These are phyloP conservation scores for Chascanopsetta lugubris DNA, from an alignment of 2,113 vertebrate genomes.

Conservation along the genomic window DNA sequence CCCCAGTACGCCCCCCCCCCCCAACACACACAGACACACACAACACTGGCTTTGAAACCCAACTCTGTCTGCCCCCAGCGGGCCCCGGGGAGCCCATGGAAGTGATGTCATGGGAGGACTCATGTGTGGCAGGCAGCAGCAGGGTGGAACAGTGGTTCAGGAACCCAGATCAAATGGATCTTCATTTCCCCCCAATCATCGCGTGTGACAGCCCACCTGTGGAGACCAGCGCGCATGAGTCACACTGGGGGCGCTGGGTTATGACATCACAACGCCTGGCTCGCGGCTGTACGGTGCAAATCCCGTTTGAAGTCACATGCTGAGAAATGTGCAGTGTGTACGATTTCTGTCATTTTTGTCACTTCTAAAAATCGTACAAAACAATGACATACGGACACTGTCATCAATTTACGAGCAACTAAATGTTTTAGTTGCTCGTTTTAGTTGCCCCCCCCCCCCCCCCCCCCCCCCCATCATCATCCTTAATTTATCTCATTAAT, in stretches of 20 bases:
- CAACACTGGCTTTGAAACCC: constrained; percentile 63
- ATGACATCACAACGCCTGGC: constrained; percentile 11
- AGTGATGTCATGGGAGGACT: constrained; percentile 69
- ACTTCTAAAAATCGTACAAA: too few relatives aligned
- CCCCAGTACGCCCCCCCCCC: too few relatives aligned
- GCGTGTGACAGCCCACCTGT: constrained; percentile 52
- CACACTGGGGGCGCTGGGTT: constrained; percentile 22
- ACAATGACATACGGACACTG: too few relatives aligned
- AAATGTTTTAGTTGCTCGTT: too few relatives aligned
- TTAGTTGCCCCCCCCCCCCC: too few relatives aligned
- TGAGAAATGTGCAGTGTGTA: constrained; percentile 25
- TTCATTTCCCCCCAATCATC: constrained; percentile 27
- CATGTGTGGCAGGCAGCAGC: constrained; percentile 46
- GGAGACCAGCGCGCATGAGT: constrained; percentile 16
- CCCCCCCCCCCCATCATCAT: too few relatives aligned
- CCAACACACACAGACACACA: too few relatives aligned
- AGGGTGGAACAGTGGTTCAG: constrained; percentile 49
- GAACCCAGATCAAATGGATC: constrained; percentile 48
- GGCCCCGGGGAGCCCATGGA: constrained; percentile 50
- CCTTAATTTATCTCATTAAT: too few relatives aligned
- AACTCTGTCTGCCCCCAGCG: constrained; percentile 45
- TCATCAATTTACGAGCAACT: too few relatives aligned
- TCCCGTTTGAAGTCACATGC: constrained; percentile 15
- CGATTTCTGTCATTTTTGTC: too few relatives aligned
- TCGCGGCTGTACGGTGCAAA: constrained; percentile 1